phyloP scores from a whole-genome alignment of 2,888 invertebrate genomes.

The Trisateles emortualis region DNA sequence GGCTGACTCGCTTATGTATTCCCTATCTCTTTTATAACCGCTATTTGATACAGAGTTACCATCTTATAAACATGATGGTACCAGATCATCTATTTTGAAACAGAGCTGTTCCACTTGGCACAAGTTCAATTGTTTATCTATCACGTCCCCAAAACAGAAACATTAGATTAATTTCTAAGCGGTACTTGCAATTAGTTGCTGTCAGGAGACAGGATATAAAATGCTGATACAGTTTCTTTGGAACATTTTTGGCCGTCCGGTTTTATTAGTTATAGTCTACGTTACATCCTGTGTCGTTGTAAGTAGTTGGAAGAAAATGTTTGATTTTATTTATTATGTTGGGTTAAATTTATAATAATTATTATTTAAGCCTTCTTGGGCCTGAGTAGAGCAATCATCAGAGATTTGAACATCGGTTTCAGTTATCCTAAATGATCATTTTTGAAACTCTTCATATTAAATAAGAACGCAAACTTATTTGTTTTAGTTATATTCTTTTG shows the following conservation, averaged over 20 bases:
- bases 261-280: slow-evolving; percentile 1
- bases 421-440: no score
- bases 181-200: slow-evolving; percentile 10
- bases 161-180: slow-evolving; percentile 26
- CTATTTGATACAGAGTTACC: no score
- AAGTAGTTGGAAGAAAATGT: background rate
- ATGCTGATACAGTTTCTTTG: slow-evolving; percentile 8
- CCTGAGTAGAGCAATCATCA: no score
- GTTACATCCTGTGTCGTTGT: background rate
- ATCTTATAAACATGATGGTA: slow-evolving; percentile 2
- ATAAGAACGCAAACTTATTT: no score
- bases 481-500: background rate
- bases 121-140: slow-evolving; percentile 42
- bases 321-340: background rate
- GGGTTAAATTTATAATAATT: no score
- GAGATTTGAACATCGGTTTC: no score
- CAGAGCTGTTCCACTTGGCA: slow-evolving; percentile 39
- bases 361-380: no score
- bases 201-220: slow-evolving; percentile 11
- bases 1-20: no score
- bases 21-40: no score
- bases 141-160: slow-evolving; percentile 30
- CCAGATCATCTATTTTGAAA: slow-evolving; percentile 31
- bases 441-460: no score
- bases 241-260: slow-evolving; percentile 6